Percentiles rank a stretch among this genome's conserved stretches.
phyloP scores from a whole-genome alignment of 2,113 vertebrate genomes.

The Orientallactaga bullata region DNA sequence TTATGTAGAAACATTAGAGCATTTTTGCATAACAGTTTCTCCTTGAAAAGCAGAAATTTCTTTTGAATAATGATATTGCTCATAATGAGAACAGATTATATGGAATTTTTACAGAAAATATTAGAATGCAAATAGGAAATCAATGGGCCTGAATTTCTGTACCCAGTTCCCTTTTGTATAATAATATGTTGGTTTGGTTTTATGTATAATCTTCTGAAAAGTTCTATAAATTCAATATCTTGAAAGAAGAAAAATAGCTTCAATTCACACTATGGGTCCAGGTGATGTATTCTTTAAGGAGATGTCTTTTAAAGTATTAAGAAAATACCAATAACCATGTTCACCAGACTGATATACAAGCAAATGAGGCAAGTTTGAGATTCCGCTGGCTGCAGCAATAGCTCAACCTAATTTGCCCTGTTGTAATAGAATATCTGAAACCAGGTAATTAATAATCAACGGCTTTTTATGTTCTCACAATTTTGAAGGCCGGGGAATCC shows the following conservation, averaged over 20 bases:
- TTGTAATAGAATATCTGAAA: not conserved
- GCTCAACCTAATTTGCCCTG: not conserved
- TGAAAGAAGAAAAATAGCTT: not conserved
- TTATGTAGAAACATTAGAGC: conserved; percentile 15
- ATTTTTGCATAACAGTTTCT: conserved; percentile 22
- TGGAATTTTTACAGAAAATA: conserved; percentile 26
- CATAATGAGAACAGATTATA: not conserved
- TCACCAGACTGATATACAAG: not conserved
- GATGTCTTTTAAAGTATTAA: not conserved
- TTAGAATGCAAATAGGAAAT: not conserved
- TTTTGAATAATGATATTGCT: conserved; percentile 4
- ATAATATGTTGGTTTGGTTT: not conserved
- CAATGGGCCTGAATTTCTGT: not conserved
- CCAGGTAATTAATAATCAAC: not conserved
- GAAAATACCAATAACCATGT: not conserved
- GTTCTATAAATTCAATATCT: not conserved
- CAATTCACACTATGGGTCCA: not conserved
- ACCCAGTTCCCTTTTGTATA: not conserved
- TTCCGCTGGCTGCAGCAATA: not conserved
- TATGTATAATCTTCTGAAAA: not conserved
- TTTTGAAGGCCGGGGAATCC: not conserved
- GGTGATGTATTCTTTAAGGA: not conserved
- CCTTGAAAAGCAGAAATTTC: not conserved
- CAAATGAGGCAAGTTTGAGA: not conserved
- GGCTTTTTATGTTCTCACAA: not conserved